A percentile compares a stretch with the other conserved stretches of the same genome.
Conservation (phyloP, 2,888 invertebrate genomes). For the Ochlodes sylvanus region DNA sequence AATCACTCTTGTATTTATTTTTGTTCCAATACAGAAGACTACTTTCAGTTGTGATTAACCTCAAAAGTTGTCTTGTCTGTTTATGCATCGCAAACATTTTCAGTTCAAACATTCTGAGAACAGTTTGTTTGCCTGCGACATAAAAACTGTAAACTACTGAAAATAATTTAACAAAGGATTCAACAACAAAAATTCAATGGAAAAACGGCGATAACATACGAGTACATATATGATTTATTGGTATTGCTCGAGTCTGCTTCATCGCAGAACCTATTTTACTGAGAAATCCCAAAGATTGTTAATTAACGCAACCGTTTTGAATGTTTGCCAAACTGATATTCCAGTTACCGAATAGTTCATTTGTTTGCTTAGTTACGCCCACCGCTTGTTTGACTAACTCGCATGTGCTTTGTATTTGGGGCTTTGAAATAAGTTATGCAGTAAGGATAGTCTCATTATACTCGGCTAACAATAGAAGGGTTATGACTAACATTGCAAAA, state of each 20-base stretch:
- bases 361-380: neutral
- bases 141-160: neutral
- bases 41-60: too few species aligned
- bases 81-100: too few species aligned
- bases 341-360: neutral
- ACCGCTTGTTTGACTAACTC: neutral
- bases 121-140: too few species aligned
- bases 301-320: slow-evolving; percentile 10
- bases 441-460: too few species aligned
- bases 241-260: neutral
- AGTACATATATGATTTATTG: neutral
- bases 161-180: slow-evolving; percentile 1
- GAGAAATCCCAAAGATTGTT: neutral
- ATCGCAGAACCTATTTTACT: neutral
- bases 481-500: too few species aligned
- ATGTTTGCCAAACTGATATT: slow-evolving; percentile 22
- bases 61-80: too few species aligned
- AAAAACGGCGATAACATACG: too few species aligned
- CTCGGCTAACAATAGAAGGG: too few species aligned
- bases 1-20: too few species aligned
- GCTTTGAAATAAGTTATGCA: neutral
- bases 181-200: neutral
- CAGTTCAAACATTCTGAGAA: too few species aligned
- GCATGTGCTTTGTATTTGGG: neutral
- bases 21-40: too few species aligned